These are phyloP conservation scores for Ptychobarbus kaznakovi DNA, from an alignment of 2,797 vertebrate genomes.

Conservation along the genomic window DNA sequence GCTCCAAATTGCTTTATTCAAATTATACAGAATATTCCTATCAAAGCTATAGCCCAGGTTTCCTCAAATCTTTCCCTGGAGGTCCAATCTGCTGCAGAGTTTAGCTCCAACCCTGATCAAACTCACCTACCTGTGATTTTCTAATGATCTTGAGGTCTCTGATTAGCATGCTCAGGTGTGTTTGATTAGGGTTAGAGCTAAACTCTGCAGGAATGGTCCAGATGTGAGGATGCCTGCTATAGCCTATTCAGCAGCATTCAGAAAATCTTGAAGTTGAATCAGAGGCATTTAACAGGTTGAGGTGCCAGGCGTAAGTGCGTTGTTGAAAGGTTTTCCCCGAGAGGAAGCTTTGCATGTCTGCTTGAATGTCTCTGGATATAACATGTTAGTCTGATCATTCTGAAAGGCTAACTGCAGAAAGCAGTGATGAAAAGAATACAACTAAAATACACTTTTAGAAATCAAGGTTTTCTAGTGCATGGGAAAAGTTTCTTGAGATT, in stretches of 20 bases:
- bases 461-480: not conserved
- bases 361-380: not conserved
- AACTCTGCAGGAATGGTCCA: too few species aligned
- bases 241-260: slow-evolving; percentile 15
- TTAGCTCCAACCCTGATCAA: too few species aligned
- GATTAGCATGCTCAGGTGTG: too few species aligned
- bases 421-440: not conserved
- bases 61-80: too few species aligned
- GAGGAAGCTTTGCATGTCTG: slow-evolving; percentile 29
- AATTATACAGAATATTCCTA: not conserved
- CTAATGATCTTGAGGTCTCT: too few species aligned
- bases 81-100: too few species aligned
- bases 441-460: not conserved
- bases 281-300: slow-evolving; percentile 41
- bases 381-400: not conserved
- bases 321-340: slow-evolving; percentile 36
- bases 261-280: slow-evolving; percentile 36
- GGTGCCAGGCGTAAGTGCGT: slow-evolving; percentile 21
- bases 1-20: not conserved
- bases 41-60: not conserved
- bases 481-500: not conserved
- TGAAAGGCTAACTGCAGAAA: not conserved
- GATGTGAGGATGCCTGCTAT: not conserved
- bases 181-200: too few species aligned
- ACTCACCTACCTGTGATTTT: too few species aligned